These are phyloP conservation scores for Poeciliopsis paucimaculata DNA, from an alignment of 2,797 vertebrate species.

Conservation along the genomic window DNA sequence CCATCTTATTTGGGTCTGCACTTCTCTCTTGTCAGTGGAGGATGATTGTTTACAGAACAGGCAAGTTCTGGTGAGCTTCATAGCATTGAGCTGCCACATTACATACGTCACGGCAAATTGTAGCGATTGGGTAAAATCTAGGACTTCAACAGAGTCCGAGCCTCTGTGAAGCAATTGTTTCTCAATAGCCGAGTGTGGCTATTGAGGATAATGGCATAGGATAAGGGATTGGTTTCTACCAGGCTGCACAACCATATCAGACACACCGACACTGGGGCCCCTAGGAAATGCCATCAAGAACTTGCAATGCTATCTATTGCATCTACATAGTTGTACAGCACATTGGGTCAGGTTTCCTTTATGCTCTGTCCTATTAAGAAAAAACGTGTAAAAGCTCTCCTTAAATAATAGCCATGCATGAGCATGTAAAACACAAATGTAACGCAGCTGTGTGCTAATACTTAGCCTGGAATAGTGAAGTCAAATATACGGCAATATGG, in stretches of 20 bases:
- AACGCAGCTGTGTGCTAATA: not conserved
- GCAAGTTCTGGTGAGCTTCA: too few species aligned
- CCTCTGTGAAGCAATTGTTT: too few species aligned
- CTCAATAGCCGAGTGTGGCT: too few species aligned
- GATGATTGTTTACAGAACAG: too few species aligned
- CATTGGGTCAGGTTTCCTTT: not conserved
- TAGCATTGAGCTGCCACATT: too few species aligned
- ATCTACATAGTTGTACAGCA: not conserved
- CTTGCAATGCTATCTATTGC: not conserved
- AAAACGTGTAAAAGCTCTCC: not conserved
- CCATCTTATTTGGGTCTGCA: too few species aligned
- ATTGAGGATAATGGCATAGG: too few species aligned
- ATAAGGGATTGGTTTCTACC: too few species aligned
- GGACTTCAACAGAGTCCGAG: too few species aligned
- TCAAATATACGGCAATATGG: not conserved
- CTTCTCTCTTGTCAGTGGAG: too few species aligned
- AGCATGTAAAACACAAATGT: not conserved
- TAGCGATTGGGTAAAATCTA: too few species aligned
- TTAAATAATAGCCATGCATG: not conserved
- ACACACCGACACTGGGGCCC: not conserved
- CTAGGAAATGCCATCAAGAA: not conserved
- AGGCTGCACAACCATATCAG: not conserved
- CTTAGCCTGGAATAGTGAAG: not conserved
- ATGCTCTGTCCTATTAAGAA: not conserved
- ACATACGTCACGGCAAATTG: too few species aligned